Evolutionary conservation across 1,140 invertebrate species (phyloP).

Genomic region (Rhagoletis zephyria): DNA sequence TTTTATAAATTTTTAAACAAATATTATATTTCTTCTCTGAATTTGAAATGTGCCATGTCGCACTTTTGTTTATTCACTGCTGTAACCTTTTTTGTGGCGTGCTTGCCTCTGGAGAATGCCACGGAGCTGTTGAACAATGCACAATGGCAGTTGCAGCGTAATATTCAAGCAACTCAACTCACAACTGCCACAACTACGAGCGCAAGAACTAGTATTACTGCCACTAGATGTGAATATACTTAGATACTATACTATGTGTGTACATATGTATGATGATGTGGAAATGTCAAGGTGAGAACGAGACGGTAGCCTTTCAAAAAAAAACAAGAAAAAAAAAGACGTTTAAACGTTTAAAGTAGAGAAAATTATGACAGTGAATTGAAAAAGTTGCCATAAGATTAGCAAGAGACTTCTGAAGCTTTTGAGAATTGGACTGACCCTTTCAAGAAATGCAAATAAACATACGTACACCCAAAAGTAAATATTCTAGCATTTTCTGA

Average conservation of each 20-base stretch:
- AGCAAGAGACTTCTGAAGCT: no score
- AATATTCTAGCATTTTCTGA: no score
- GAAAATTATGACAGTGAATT: no score
- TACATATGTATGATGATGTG: not conserved
- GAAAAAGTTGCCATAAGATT: not conserved
- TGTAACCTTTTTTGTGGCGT: not conserved
- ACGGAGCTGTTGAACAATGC: not conserved
- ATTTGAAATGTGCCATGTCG: slow-evolving; percentile 36
- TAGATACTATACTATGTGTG: not conserved
- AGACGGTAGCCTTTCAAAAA: not conserved
- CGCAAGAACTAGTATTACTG: not conserved
- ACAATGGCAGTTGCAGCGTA: not conserved
- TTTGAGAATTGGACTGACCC: no score
- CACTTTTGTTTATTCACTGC: slow-evolving; percentile 42
- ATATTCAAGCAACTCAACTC: not conserved
- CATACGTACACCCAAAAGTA: no score
- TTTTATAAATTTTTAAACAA: slow-evolving; percentile 14
- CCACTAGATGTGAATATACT: not conserved
- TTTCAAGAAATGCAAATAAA: no score
- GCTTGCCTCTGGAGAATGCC: slow-evolving; percentile 9
- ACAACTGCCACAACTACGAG: not conserved
- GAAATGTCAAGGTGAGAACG: slow-evolving; percentile 34
- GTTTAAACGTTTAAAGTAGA: no score
- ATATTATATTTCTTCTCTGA: slow-evolving; percentile 43
- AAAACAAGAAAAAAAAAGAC: not conserved